Conservation (phyloP, 2,113 vertebrate species). For the Triplophysa tibetana region DNA sequence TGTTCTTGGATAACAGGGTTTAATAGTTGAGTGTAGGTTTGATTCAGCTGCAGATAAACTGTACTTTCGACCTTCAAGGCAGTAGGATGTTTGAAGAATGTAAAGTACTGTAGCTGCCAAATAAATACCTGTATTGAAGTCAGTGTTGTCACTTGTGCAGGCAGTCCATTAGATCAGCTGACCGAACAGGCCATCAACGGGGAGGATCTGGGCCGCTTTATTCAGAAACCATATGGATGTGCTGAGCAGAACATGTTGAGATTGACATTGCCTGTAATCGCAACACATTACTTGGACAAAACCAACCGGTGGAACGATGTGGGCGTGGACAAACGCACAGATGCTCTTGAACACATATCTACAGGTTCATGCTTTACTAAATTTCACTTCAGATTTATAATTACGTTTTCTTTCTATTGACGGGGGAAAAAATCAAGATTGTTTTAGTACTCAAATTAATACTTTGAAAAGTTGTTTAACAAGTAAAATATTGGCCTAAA, state of each 20-base stretch:
- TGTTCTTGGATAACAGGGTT: too few species aligned
- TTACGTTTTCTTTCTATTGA: neutral
- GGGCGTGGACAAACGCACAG: constrained; percentile 55
- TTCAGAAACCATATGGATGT: constrained; percentile 55
- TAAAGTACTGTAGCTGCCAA: too few species aligned
- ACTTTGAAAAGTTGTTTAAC: too few species aligned
- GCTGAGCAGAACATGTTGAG: constrained; percentile 70
- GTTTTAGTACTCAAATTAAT: too few species aligned
- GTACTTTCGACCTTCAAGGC: too few species aligned
- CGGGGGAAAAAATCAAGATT: too few species aligned
- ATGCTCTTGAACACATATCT: constrained; percentile 57
- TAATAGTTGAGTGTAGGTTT: too few species aligned
- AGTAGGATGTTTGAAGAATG: too few species aligned
- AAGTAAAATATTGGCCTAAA: too few species aligned
- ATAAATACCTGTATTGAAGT: too few species aligned
- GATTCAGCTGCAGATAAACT: too few species aligned
- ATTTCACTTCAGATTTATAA: neutral
- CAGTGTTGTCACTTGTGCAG: neutral
- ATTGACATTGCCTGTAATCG: constrained; percentile 66
- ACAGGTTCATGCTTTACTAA: constrained; percentile 37
- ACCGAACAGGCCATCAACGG: constrained; percentile 62
- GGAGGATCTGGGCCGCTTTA: constrained; percentile 46
- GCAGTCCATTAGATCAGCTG: constrained; percentile 43
- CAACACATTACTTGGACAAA: constrained; percentile 69
- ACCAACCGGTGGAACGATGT: constrained; percentile 71